These are phyloP conservation scores for Epinephelus lanceolatus DNA, from an alignment of 2,113 vertebrate species.

Conservation along the genomic window DNA sequence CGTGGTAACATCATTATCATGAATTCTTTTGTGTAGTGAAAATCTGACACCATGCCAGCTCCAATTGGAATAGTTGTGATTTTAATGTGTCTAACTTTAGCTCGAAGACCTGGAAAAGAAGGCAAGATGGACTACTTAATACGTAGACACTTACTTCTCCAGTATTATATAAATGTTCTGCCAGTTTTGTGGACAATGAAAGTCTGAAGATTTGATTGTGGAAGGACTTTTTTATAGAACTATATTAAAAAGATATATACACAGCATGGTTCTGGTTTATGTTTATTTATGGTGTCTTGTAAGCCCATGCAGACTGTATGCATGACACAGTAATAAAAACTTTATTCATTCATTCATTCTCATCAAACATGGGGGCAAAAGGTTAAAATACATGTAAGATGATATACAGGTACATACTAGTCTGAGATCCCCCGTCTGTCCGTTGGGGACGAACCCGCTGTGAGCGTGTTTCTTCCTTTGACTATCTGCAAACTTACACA, in stretches of 20 bases:
- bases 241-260: too few relatives aligned
- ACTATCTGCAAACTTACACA: slow-evolving; percentile 99
- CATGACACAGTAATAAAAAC: neutral
- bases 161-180: too few relatives aligned
- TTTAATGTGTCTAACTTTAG: too few relatives aligned
- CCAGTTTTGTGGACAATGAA: neutral
- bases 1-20: too few relatives aligned
- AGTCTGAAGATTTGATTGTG: neutral
- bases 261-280: too few relatives aligned
- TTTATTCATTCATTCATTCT: neutral
- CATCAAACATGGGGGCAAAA: neutral
- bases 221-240: neutral
- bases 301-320: neutral
- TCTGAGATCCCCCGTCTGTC: slow-evolving; percentile 97
- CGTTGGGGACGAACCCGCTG: slow-evolving; percentile 95
- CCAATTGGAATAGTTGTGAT: too few relatives aligned
- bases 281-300: too few relatives aligned
- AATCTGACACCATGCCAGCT: too few relatives aligned
- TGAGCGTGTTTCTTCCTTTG: slow-evolving; percentile 98
- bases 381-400: slow-evolving; percentile 27
- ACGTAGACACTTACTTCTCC: too few relatives aligned
- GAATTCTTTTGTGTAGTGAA: too few relatives aligned
- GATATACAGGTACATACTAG: slow-evolving; percentile 90
- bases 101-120: too few relatives aligned
- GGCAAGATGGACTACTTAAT: too few relatives aligned